Evolutionary conservation across 2,113 vertebrate species (phyloP).

Genomic region (Hydrolagus affinis): DNA sequence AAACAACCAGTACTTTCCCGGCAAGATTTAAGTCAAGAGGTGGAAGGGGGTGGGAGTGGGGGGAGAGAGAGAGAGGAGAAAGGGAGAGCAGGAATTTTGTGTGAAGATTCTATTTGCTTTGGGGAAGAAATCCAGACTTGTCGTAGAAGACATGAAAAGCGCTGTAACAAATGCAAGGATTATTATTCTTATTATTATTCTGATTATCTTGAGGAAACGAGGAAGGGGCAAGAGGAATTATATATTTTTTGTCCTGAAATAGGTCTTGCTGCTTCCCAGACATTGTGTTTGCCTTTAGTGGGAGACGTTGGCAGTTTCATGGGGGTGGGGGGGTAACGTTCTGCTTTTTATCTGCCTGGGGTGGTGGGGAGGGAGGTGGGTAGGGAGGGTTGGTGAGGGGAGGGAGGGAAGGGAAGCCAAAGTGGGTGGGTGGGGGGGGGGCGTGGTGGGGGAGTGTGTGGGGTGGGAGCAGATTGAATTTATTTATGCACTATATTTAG

Average conservation of each 20-base stretch:
- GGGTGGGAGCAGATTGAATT: conserved; percentile 29
- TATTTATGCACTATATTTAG: conserved; percentile 66
- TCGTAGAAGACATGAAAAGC: no score
- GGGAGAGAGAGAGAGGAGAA: no score
- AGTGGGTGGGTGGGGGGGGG: no score
- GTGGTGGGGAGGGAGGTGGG: no score
- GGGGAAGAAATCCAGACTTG: conserved; percentile 10
- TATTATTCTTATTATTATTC: no score
- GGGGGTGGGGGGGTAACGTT: conserved; percentile 6
- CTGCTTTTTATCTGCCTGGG: conserved; percentile 25
- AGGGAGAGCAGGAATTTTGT: conserved; percentile 16
- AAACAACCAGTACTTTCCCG: conserved; percentile 29
- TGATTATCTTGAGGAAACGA: not conserved
- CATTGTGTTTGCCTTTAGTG: conserved; percentile 16
- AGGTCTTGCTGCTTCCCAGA: conserved; percentile 18
- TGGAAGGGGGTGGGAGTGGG: no score
- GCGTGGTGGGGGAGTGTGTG: no score
- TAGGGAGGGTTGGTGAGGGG: no score
- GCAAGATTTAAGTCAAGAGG: conserved; percentile 22
- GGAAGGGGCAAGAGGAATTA: conserved; percentile 22
- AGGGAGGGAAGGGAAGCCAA: no score
- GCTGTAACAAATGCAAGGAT: no score
- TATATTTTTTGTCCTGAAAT: not conserved
- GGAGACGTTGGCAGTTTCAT: conserved; percentile 25
- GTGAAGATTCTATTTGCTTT: not conserved